Evolutionary conservation across 2,113 vertebrate species (phyloP).

Genomic region (Raja brachyura): DNA sequence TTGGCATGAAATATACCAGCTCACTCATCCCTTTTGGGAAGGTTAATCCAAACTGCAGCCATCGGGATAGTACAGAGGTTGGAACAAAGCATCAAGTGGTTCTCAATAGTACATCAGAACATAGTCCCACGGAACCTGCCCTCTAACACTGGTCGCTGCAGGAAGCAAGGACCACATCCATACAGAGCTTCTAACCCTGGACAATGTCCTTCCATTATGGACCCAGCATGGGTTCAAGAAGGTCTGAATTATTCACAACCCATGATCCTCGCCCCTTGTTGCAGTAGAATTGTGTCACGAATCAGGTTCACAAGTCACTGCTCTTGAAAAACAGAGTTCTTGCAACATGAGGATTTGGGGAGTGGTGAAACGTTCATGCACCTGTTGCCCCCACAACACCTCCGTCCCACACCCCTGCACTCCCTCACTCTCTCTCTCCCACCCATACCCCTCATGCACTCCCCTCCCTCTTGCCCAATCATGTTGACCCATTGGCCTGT

Average conservation of each 20-base stretch:
- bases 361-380: background rate
- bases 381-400: background rate
- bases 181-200: background rate
- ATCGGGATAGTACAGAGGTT: background rate
- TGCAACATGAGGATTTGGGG: background rate
- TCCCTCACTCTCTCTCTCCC: background rate
- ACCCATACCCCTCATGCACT: background rate
- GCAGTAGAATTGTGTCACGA: no score
- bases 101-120: constrained; percentile 10
- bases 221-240: background rate
- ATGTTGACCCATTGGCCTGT: background rate
- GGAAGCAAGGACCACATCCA: background rate
- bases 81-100: constrained; percentile 14
- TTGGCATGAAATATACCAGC: background rate
- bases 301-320: background rate
- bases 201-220: background rate
- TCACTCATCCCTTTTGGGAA: background rate
- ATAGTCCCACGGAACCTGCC: background rate
- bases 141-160: background rate
- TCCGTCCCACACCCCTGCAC: background rate
- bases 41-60: background rate
- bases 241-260: background rate
- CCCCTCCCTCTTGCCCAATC: background rate
- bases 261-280: background rate
- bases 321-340: no score